Evolutionary conservation across 2,113 vertebrate species (phyloP).

Genomic region (Hypanus sabinus): DNA sequence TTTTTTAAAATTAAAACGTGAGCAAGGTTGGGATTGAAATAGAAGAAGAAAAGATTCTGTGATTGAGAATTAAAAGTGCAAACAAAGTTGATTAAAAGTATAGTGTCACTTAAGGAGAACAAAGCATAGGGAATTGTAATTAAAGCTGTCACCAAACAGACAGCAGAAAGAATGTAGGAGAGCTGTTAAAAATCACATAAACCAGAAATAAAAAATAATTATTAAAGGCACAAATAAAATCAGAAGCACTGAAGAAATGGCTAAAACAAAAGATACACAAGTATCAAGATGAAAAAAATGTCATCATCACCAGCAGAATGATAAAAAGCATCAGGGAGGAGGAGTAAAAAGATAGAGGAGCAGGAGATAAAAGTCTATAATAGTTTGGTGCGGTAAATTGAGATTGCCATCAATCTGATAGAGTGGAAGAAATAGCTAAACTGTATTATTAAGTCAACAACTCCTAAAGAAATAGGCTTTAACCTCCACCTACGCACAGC

Average conservation of each 20-base stretch:
- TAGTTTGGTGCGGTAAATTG: not conserved
- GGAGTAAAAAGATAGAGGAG: not conserved
- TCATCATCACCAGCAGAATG: not conserved
- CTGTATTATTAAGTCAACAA: slow-evolving; percentile 15
- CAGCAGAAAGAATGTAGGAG: not conserved
- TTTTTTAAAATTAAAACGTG: not conserved
- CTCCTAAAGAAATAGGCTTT: not conserved
- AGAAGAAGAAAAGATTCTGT: not conserved
- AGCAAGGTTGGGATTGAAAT: not conserved
- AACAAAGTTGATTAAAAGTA: not conserved
- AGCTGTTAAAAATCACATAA: not conserved
- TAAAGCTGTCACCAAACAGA: not conserved
- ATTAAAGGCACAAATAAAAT: not conserved
- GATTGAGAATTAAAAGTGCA: not conserved
- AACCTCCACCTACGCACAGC: slow-evolving; percentile 11
- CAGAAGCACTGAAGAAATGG: not conserved
- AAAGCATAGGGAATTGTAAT: not conserved
- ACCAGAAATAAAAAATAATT: not conserved
- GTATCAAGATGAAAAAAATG: not conserved
- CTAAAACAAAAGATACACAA: not conserved
- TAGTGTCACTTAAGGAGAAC: not conserved
- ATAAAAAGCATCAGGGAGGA: not conserved
- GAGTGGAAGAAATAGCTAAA: slow-evolving; percentile 5
- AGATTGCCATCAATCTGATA: slow-evolving; percentile 20
- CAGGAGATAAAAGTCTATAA: not conserved